A percentile compares a stretch with the other conserved stretches of the same genome.
phyloP scores from a whole-genome alignment of 1,140 invertebrate genomes.

The Scaptodrosophila lebanonensis region DNA sequence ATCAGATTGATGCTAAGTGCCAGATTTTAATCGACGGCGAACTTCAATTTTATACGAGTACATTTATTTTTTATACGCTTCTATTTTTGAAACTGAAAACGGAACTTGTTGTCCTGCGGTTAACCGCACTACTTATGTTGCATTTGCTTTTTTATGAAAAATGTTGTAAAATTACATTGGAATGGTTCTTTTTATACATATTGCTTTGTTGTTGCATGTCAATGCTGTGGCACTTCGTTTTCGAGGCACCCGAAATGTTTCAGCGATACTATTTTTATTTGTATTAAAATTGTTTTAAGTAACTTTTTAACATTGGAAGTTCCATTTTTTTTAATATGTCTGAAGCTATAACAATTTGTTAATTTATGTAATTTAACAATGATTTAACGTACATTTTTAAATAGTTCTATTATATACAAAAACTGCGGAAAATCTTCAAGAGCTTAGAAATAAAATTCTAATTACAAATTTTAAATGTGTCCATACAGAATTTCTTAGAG shows the following conservation, averaged over 20 bases:
- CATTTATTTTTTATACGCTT: conserved; percentile 57
- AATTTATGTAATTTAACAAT: conserved; percentile 43
- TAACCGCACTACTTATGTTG: too few relatives aligned
- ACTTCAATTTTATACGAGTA: neutral
- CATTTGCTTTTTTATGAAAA: too few relatives aligned
- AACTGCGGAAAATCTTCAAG: conserved; percentile 20
- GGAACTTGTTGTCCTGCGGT: neutral
- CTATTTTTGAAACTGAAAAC: conserved; percentile 23
- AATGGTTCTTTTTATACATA: conserved; percentile 32
- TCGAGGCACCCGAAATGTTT: conserved; percentile 35
- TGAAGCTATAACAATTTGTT: conserved; percentile 47
- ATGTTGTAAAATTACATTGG: neutral
- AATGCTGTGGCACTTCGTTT: conserved; percentile 49
- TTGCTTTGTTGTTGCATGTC: conserved; percentile 36
- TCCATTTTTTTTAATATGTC: conserved; percentile 26
- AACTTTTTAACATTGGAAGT: conserved; percentile 28
- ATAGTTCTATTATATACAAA: conserved; percentile 8
- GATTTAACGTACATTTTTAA: conserved; percentile 19
- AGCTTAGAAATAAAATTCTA: conserved; percentile 39
- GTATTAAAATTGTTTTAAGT: conserved; percentile 65
- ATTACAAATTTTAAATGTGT: too few relatives aligned
- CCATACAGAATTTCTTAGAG: conserved; percentile 6
- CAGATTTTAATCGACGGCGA: conserved; percentile 7
- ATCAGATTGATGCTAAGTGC: conserved; percentile 15
- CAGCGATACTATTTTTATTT: conserved; percentile 41